Conservation (phyloP, 2,888 invertebrate genomes). For the Drosophila antonietae region DNA sequence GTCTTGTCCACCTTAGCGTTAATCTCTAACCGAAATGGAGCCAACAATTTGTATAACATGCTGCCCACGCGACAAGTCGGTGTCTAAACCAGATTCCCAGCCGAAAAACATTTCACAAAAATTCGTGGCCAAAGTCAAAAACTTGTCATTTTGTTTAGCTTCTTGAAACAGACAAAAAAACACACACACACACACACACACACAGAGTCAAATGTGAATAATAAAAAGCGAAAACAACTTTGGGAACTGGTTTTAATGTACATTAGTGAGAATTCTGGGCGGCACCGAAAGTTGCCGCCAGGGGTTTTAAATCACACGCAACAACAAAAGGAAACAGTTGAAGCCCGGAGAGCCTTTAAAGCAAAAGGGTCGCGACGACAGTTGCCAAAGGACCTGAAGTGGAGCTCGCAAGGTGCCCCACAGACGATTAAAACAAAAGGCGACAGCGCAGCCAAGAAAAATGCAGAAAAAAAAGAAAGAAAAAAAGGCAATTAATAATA, state of each 20-base stretch:
- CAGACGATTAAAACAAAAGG: conserved; percentile 56
- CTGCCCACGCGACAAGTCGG: conserved; percentile 59
- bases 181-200: background rate
- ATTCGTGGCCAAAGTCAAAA: conserved; percentile 58
- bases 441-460: conserved; percentile 24
- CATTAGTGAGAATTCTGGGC: conserved; percentile 60
- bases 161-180: conserved; percentile 30
- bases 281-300: conserved; percentile 48
- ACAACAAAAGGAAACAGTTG: conserved; percentile 44
- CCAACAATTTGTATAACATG: conserved; percentile 60
- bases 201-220: background rate
- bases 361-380: conserved; percentile 66
- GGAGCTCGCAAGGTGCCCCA: conserved; percentile 35
- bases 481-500: conserved; percentile 83
- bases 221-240: conserved; percentile 28
- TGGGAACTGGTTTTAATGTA: conserved; percentile 52
- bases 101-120: conserved; percentile 26
- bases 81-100: conserved; percentile 37
- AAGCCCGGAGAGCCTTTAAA: conserved; percentile 44
- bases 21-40: conserved; percentile 46
- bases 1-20: conserved; percentile 2
- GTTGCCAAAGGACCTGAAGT: conserved; percentile 64
- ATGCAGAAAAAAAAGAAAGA: conserved; percentile 56
- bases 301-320: conserved; percentile 55
- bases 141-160: conserved; percentile 75